Evolutionary conservation across 2,797 vertebrate species (phyloP), one percentile per base, ranked within the genome.

Genomic region (Pipistrellus kuhlii): DNA sequence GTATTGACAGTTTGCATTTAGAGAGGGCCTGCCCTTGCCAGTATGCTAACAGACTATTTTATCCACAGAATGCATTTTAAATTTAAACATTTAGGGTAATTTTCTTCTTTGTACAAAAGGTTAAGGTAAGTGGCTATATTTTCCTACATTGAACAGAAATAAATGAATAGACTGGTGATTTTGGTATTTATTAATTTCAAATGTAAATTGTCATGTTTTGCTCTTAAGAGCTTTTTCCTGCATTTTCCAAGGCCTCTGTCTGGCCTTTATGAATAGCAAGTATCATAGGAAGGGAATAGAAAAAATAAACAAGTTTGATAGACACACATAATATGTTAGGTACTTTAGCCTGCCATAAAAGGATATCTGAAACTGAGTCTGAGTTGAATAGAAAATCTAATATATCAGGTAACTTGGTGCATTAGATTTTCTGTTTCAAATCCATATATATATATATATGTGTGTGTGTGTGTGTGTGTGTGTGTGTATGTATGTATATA

Each of bases 1-100:
- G 6, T 89, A 82, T 30, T 96, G 87, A 90, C 94, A 95, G 38
- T 72, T 62, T n/a, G n/a, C 46, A 27, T 90, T 91, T 57, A 53
- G 27, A 15, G 55, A 95, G 77, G 85, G 76, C 87, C 88, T 94
- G 78, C 84, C 87, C 94, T 91, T 95, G 94, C 72, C 93, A 93
- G 55, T 21, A 27, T 18, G 25, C 77, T 85, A 81, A 95, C 72
- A 94, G 76, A 87, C 32, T 59, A 6, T 91, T 93, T 94, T 51
- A 64, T 55, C 38, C 6, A 80, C 80, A 82, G 86, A 93, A 91
- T 59, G 57, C 59, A 93, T 83, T 95, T 96, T 35, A 83, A 93
- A 87, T 85, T 90, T 30, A 82, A 94, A 94, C 2, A 46, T 68
- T 91, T 69, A 14, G 18, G 35, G 9, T 94, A 57, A 92, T 90